A percentile compares a stretch with the other conserved stretches of the same genome.
phyloP scores from a whole-genome alignment of 92 coral and sea anemone genomes.

The Palythoa heliodiscus region DNA sequence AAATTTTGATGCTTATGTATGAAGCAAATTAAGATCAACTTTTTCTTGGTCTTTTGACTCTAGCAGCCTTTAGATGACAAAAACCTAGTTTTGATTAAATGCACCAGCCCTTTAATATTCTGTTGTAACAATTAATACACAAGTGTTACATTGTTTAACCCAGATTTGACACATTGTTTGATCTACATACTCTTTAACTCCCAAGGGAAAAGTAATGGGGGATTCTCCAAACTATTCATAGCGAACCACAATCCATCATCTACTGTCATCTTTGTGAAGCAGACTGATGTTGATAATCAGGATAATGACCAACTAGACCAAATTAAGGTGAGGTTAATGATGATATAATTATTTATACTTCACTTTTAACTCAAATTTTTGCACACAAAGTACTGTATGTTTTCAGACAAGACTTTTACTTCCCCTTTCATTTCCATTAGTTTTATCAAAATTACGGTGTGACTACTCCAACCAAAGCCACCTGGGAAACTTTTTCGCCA shows the following conservation, averaged over 20 bases:
- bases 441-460: too few species aligned
- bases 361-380: neutral
- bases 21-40: too few species aligned
- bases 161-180: neutral
- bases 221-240: conserved; percentile 75
- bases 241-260: conserved; percentile 73
- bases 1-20: too few species aligned
- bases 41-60: too few species aligned
- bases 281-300: conserved; percentile 78
- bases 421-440: too few species aligned
- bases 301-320: conserved; percentile 74
- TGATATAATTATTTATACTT: too few species aligned
- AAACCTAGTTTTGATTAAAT: too few species aligned
- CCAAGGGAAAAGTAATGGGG: conserved; percentile 75
- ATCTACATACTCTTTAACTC: neutral
- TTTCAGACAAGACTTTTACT: too few species aligned
- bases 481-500: too few species aligned
- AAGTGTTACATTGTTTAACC: neutral
- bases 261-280: conserved; percentile 73
- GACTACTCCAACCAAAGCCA: too few species aligned
- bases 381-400: neutral
- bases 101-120: too few species aligned
- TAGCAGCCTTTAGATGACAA: too few species aligned
- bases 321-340: conserved; percentile 58
- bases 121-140: neutral